A percentile compares a stretch with the other conserved stretches of the same genome.
phyloP scores from a whole-genome alignment of 1,140 invertebrate species.

The Orchesella cincta region DNA sequence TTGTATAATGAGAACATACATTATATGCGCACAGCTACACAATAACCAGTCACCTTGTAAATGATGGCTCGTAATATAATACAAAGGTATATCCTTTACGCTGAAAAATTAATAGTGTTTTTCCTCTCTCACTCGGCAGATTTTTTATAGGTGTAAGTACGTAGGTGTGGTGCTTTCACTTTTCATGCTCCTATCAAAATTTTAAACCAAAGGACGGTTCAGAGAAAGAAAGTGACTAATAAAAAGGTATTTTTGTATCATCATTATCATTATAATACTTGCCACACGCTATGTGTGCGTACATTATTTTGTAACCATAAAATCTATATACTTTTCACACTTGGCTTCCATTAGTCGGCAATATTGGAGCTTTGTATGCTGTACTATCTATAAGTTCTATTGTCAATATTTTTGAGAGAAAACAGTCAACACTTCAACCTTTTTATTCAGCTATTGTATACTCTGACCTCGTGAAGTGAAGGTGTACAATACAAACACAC shows the following conservation, averaged over 20 bases:
- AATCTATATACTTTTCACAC: too few species aligned
- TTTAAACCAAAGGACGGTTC: neutral
- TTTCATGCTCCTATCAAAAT: neutral
- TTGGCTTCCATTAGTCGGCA: too few species aligned
- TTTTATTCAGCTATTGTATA: too few species aligned
- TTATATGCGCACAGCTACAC: neutral
- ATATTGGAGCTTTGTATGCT: too few species aligned
- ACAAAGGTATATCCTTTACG: neutral
- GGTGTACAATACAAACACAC: neutral
- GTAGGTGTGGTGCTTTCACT: neutral
- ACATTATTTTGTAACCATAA: too few species aligned
- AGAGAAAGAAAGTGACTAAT: neutral
- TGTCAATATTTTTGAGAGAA: too few species aligned
- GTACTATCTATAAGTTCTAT: too few species aligned
- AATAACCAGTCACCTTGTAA: neutral
- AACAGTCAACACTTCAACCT: too few species aligned
- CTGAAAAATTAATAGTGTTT: neutral
- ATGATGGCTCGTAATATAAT: neutral
- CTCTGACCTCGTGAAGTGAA: too few species aligned
- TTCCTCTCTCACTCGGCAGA: neutral
- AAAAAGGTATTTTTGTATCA: too few species aligned
- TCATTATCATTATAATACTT: too few species aligned
- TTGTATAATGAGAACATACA: neutral
- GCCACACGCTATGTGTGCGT: too few species aligned
- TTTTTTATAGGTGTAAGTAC: neutral